Evolutionary conservation across 2,888 invertebrate species (phyloP).

Genomic region (Eulithis prunata): DNA sequence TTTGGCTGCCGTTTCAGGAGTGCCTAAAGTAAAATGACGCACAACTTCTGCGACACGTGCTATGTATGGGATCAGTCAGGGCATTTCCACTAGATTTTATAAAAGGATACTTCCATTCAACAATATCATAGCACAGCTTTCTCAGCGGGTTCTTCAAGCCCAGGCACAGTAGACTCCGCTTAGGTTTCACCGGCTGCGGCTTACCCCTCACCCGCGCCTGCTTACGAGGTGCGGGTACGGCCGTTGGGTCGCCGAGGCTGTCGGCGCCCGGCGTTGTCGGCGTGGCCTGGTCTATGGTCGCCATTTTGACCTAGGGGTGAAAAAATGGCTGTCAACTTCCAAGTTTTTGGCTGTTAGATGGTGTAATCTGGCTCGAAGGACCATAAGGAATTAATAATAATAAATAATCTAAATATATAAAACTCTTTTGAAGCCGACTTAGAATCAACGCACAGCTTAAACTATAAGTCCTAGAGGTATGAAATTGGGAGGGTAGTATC

Average conservation of each 20-base stretch:
- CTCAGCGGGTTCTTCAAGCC: constrained; percentile 96
- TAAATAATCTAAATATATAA: too few relatives aligned
- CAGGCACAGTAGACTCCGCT: constrained; percentile 95
- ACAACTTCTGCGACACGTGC: too few relatives aligned
- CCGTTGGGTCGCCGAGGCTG: constrained; percentile 58
- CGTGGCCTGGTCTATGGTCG: constrained; percentile 63
- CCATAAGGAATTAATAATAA: too few relatives aligned
- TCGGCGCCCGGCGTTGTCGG: constrained; percentile 68
- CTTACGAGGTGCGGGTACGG: constrained; percentile 81
- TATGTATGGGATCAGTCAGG: too few relatives aligned
- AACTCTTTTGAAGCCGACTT: too few relatives aligned
- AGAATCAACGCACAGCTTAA: too few relatives aligned
- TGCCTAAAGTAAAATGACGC: too few relatives aligned
- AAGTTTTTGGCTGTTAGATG: too few relatives aligned
- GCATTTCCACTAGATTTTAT: constrained; percentile 15
- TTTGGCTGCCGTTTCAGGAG: too few relatives aligned
- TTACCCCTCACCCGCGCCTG: constrained; percentile 89
- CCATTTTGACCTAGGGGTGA: constrained; percentile 66
- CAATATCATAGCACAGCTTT: constrained; percentile 97
- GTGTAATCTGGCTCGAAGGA: too few relatives aligned
- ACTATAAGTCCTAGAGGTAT: too few relatives aligned
- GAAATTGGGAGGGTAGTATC: too few relatives aligned
- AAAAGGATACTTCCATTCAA: constrained; percentile 99
- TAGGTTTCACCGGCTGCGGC: constrained; percentile 94
- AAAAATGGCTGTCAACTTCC: background rate